Base-by-base conservation (phyloP, 2,797 vertebrate species). In the Pangasius sanitwongsei region DNA sequence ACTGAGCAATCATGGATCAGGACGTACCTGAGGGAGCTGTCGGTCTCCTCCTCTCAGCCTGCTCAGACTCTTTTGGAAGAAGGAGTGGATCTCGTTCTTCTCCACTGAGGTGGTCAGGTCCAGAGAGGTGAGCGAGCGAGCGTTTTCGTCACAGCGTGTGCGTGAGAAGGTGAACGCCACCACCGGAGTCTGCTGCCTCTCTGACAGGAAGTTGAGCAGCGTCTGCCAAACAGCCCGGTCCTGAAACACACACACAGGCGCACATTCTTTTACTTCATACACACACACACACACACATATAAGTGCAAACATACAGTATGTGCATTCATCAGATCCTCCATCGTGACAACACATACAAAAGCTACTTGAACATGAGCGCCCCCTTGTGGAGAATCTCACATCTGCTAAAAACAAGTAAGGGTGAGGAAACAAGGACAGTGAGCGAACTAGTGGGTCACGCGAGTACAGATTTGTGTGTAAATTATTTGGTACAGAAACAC, bases 101-200 rank as follows among this genome's bases (percentile, higher is more conserved):
- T 99, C 98, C 1, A 95, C 91, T 4, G 96, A 95, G 0, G 94
- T 96, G 81, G 97, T 98, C 91, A 99, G 93, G 91, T 98, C 97
- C 55, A 98, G 95, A 12, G 97, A 97, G 83, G 95, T 96, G 87
- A 98, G 95, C 0, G 97, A 96, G 1, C 97, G 96, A 3, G 98
- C 98, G 53, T 98, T 98, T 9, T 98, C 97, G 0, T 98, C 98
- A 4, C 98, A 98, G 77, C 98, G 97, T 0, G 96, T 95, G 61
- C 98, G 96, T 0, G 98, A 99, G 92, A 99, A 98, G 1, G 98
- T 99, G 93, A 99, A 99, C 0, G 97, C 97, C 6, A 99, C 98
- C 86, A 98, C 97, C 0, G 98, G 98, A 7, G 98, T 97, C 93
- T 97, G 97, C 90, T 97, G 97, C 37, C 96, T 96, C 89, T 95